A percentile compares a stretch with the other conserved stretches of the same genome.
Conservation (phyloP, 2,888 invertebrate genomes). For the Megamerina dolium region DNA sequence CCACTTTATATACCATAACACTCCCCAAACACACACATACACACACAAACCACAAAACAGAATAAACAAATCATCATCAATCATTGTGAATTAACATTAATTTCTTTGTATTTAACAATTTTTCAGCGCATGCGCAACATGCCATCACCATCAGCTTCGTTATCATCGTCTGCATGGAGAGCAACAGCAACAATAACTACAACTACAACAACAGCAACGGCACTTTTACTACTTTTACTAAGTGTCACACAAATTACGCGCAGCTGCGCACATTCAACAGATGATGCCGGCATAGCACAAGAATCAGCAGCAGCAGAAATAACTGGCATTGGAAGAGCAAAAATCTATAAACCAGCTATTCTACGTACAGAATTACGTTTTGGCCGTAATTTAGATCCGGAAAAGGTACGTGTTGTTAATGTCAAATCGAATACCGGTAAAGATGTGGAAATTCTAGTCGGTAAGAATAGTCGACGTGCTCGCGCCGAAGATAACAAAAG, state of each 20-base stretch:
- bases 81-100: slow-evolving; percentile 18
- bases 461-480: slow-evolving; percentile 37
- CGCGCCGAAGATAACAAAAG: slow-evolving; percentile 28
- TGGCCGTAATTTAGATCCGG: slow-evolving; percentile 69
- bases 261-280: slow-evolving; percentile 14
- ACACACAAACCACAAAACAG: no score
- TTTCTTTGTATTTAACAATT: slow-evolving; percentile 19
- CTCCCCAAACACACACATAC: no score
- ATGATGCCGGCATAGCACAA: not conserved
- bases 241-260: slow-evolving; percentile 12
- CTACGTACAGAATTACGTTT: slow-evolving; percentile 72
- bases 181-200: slow-evolving; percentile 4
- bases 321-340: slow-evolving; percentile 6
- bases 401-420: slow-evolving; percentile 67
- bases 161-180: slow-evolving; percentile 16
- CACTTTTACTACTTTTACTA: slow-evolving; percentile 10
- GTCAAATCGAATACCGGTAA: slow-evolving; percentile 71
- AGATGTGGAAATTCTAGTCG: slow-evolving; percentile 60
- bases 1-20: no score
- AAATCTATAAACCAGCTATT: slow-evolving; percentile 51
- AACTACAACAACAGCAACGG: slow-evolving; percentile 1
- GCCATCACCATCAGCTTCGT: slow-evolving; percentile 18
- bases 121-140: slow-evolving; percentile 22
- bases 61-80: no score
- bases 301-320: not conserved